Percentiles rank a stretch among this genome's conserved stretches.
phyloP scores from a whole-genome alignment of 2,888 invertebrate genomes.

The Priocnemis perturbator region DNA sequence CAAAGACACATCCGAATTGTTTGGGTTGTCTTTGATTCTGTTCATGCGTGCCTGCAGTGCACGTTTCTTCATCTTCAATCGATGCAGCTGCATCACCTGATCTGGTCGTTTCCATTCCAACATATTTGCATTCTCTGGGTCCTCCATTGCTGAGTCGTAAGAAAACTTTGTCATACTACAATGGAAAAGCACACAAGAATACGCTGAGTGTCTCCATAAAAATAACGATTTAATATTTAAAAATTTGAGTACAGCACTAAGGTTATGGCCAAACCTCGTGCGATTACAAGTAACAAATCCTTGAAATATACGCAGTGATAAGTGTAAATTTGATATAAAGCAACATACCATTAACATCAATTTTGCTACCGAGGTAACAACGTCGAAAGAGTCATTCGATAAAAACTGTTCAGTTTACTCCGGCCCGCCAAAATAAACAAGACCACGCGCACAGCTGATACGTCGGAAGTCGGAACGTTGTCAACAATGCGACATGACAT shows the following conservation, averaged over 20 bases:
- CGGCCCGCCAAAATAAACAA: constrained; percentile 13
- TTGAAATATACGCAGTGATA: neutral
- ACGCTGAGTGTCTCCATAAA: neutral
- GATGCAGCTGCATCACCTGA: constrained; percentile 84
- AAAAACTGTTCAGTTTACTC: constrained; percentile 10
- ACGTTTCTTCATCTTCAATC: constrained; percentile 85
- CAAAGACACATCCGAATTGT: too few species aligned
- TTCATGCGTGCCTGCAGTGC: constrained; percentile 84
- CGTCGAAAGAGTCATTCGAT: neutral
- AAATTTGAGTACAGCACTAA: neutral
- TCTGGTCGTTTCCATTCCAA: constrained; percentile 78
- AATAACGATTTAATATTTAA: neutral
- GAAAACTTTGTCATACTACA: constrained; percentile 21
- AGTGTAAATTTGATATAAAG: neutral
- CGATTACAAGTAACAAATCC: too few species aligned
- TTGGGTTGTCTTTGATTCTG: constrained; percentile 49
- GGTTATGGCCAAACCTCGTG: too few species aligned
- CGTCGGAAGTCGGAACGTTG: neutral
- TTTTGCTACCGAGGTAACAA: neutral
- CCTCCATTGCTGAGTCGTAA: constrained; percentile 35
- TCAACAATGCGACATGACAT: too few species aligned
- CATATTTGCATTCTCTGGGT: constrained; percentile 33
- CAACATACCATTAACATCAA: constrained; percentile 30
- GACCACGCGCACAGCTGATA: constrained; percentile 17
- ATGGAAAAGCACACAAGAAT: neutral